Base-by-base conservation (phyloP, 2,113 vertebrate genomes). In the Phalacrocorax pelagicus region DNA sequence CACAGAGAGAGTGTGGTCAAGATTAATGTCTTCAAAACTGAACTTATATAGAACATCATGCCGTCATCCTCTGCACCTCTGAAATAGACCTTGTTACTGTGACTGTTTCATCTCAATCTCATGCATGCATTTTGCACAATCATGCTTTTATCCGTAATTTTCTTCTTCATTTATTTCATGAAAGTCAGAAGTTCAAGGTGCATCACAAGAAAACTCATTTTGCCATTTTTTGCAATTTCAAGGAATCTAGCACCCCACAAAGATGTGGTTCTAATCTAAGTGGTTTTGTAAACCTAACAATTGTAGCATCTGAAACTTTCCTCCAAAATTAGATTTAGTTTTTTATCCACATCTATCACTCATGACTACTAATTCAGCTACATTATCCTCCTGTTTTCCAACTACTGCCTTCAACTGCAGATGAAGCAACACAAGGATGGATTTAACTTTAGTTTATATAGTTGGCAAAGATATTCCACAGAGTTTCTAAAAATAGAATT, bases 401-500 rank as follows among this genome's bases (percentile, higher is more conserved):
- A 5, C 20, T 32, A 36, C 34, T 38, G n/a, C 38, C 26, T 92
- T 59, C 83, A 84, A 78, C 20, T 27, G 20, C 23, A 87, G 24
- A 66, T 80, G 47, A 75, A 81, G 44, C 19, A 62, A 82, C 19
- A 61, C 4, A 57, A 94, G 89, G 36, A 71, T 30, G 27, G 38
- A 24, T 44, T 92, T 81, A 58, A 92, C 80, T 90, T 81, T n/a
- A 86, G 42, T 47, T 92, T 47, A 62, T 52, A 6, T 78, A 80
- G 67, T 88, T 90, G 82, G 55, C 86, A 92, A 93, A 88, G 57
- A 27, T 32, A 88, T 70, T 86, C 12, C 36, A 30, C 23, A 36
- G 18, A 57, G 8, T 81, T 94, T 93, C 84, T 91, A 77, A 75
- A 96, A 88, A 69, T 5, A 82, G 77, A 67, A 27, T 70, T 97